phyloP scores from a whole-genome alignment of 2,113 vertebrate genomes.

The Dicrurus megarhynchus region DNA sequence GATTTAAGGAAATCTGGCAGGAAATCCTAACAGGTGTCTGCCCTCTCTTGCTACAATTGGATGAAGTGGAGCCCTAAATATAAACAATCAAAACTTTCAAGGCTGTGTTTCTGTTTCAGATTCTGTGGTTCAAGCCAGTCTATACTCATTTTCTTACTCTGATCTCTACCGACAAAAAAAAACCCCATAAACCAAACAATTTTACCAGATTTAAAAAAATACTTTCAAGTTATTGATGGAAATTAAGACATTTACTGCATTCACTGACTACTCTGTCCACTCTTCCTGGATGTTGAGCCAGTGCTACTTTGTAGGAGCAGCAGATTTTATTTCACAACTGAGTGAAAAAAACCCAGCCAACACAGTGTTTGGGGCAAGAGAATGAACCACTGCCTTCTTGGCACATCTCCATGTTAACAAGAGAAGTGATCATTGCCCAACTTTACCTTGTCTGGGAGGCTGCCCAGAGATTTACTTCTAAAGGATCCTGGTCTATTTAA shows the following conservation, averaged over 20 bases:
- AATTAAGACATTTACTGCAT: not conserved
- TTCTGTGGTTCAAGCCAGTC: not conserved
- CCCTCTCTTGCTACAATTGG: not conserved
- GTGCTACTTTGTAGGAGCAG: not conserved
- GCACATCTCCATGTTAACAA: not conserved
- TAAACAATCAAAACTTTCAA: not conserved
- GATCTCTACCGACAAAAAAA: not conserved
- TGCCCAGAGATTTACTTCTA: not conserved
- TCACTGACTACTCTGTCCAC: not conserved
- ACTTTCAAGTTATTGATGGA: not conserved
- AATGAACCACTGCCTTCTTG: not conserved
- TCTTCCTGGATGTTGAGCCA: not conserved
- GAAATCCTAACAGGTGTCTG: constrained; percentile 36
- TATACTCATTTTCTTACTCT: not conserved
- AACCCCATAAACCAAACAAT: not conserved
- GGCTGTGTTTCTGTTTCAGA: not conserved
- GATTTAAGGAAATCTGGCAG: constrained; percentile 13
- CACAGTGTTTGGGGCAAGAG: not conserved
- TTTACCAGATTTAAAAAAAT: not conserved
- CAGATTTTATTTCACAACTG: not conserved
- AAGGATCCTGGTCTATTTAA: not conserved
- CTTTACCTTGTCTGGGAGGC: not conserved
- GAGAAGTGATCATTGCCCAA: not conserved
- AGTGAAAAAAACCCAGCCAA: not conserved
- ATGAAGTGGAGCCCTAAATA: not conserved